phyloP scores from a whole-genome alignment of 2,888 invertebrate genomes.

The Amphipyra berbera region DNA sequence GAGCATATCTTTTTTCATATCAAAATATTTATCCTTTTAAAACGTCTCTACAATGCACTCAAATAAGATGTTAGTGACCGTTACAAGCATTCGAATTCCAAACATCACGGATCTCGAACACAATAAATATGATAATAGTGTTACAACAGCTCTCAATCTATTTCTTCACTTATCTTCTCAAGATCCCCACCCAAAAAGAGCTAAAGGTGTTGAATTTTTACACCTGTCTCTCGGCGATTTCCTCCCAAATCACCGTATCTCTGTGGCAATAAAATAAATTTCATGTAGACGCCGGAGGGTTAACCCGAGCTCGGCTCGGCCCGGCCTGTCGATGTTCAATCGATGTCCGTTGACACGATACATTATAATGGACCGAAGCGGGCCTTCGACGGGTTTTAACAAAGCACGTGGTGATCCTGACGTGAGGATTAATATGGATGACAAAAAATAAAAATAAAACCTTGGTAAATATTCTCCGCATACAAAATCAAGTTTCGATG shows the following conservation, averaged over 20 bases:
- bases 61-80: conserved; percentile 73
- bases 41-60: conserved; percentile 61
- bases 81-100: conserved; percentile 76
- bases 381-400: conserved; percentile 86
- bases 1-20: conserved; percentile 76
- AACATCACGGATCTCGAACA: conserved; percentile 74
- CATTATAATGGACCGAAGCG: conserved; percentile 87
- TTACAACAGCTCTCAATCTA: conserved; percentile 84
- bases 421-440: conserved; percentile 88
- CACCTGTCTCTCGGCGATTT: conserved; percentile 88
- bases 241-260: conserved; percentile 88
- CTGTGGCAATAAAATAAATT: conserved; percentile 89
- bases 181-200: conserved; percentile 79
- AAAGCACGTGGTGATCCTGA: conserved; percentile 89
- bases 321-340: conserved; percentile 87
- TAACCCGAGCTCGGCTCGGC: conserved; percentile 74
- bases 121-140: conserved; percentile 83
- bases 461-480: conserved; percentile 77
- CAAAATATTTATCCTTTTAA: conserved; percentile 74
- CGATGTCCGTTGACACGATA: conserved; percentile 89
- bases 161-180: conserved; percentile 82
- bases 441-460: conserved; percentile 79
- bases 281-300: conserved; percentile 88
- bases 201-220: conserved; percentile 88
- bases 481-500: conserved; percentile 81